A percentile compares a stretch with the other conserved stretches of the same genome.
Evolutionary conservation across 2,113 vertebrate species (phyloP).

Genomic region (Oreochromis aureus): DNA sequence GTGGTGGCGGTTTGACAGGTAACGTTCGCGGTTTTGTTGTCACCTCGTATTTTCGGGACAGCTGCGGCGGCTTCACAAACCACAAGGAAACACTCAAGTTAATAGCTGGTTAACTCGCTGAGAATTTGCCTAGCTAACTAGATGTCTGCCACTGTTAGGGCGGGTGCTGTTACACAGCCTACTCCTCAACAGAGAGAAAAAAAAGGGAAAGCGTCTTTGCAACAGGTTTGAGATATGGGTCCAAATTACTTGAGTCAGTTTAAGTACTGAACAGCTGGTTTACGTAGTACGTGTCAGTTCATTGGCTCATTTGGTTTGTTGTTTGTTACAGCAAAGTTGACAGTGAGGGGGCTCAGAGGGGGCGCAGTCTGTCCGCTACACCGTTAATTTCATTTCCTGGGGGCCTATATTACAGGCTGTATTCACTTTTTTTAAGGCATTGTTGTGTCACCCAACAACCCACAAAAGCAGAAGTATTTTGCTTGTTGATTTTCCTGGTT

Average conservation of each 20-base stretch:
- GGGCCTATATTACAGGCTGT: background rate
- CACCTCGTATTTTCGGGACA: background rate
- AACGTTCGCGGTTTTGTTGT: slow-evolving; percentile 11
- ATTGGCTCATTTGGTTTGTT: background rate
- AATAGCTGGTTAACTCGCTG: background rate
- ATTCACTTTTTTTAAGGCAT: background rate
- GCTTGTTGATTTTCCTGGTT: background rate
- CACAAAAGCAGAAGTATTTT: background rate
- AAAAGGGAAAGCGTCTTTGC: slow-evolving; percentile 1
- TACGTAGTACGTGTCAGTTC: background rate
- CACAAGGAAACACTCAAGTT: background rate
- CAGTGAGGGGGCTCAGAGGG: background rate
- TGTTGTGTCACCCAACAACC: background rate
- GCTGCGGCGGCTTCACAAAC: background rate
- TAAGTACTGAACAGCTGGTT: background rate
- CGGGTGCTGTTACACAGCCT: background rate
- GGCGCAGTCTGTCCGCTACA: background rate
- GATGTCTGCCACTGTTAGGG: background rate
- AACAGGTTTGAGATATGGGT: slow-evolving; percentile 44
- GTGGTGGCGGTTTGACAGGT: slow-evolving; percentile 91
- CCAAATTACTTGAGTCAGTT: background rate
- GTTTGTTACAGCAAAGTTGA: background rate
- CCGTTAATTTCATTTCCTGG: background rate
- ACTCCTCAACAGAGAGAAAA: background rate
- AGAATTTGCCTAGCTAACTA: background rate